Evolutionary conservation across 1,140 invertebrate species (phyloP).

Genomic region (Drosophila pandora): DNA sequence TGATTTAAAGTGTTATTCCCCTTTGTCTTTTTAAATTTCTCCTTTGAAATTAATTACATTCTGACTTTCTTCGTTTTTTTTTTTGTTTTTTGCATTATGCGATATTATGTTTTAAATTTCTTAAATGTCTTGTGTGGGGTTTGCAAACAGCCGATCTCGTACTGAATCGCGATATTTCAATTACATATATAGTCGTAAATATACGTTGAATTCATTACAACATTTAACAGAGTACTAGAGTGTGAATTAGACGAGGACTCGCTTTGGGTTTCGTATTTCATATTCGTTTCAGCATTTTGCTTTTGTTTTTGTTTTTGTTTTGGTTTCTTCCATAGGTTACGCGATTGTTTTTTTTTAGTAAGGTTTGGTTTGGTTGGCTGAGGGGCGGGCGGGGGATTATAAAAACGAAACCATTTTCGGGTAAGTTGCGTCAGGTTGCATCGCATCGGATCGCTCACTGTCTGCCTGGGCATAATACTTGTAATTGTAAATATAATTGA

Average conservation of each 20-base stretch:
- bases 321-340: constrained; percentile 36
- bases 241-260: constrained; percentile 46
- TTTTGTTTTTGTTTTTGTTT: constrained; percentile 46
- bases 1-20: constrained; percentile 31
- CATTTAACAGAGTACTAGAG: constrained; percentile 77
- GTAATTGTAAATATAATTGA: constrained; percentile 75
- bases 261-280: constrained; percentile 49
- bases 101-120: constrained; percentile 67
- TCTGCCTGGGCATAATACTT: constrained; percentile 58
- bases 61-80: constrained; percentile 14
- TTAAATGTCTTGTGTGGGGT: constrained; percentile 44
- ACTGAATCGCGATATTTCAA: constrained; percentile 42
- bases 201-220: constrained; percentile 73
- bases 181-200: constrained; percentile 59
- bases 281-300: constrained; percentile 30
- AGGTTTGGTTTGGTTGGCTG: constrained; percentile 8
- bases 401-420: constrained; percentile 72
- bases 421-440: constrained; percentile 31
- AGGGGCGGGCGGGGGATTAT: constrained; percentile 45
- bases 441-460: constrained; percentile 42
- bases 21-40: constrained; percentile 42
- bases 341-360: constrained; percentile 40
- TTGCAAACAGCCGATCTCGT: constrained; percentile 71
- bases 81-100: constrained; percentile 32
- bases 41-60: constrained; percentile 29